Conservation (phyloP, 2,113 vertebrate species). For the Hypanus sabinus region DNA sequence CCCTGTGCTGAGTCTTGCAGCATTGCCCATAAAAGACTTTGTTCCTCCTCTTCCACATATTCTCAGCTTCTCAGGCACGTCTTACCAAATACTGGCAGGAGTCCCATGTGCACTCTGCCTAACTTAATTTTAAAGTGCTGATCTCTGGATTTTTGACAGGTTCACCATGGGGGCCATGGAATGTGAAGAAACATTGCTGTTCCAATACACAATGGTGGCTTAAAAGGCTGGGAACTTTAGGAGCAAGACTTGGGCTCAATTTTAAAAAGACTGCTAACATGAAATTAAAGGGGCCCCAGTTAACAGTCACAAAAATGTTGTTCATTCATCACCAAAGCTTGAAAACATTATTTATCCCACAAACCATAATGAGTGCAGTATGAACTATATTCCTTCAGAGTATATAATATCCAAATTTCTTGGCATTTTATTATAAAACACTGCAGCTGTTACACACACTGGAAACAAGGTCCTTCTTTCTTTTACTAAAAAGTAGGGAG, state of each 20-base stretch:
- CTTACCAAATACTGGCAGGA: background rate
- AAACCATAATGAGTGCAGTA: constrained; percentile 27
- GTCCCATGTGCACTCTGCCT: background rate
- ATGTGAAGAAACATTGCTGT: background rate
- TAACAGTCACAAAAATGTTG: background rate
- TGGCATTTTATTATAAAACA: constrained; percentile 29
- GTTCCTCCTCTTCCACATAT: background rate
- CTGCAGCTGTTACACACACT: constrained; percentile 21
- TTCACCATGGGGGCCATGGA: background rate
- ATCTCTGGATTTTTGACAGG: background rate
- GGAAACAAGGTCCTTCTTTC: constrained; percentile 31
- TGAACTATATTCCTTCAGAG: constrained; percentile 22
- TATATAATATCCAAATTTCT: constrained; percentile 18
- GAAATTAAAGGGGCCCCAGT: background rate
- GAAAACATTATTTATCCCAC: constrained; percentile 15
- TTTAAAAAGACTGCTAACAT: background rate
- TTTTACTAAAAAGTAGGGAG: constrained; percentile 11
- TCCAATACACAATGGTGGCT: background rate
- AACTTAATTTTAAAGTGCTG: background rate
- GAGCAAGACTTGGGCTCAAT: background rate
- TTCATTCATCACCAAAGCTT: constrained; percentile 16
- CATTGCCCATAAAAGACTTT: background rate
- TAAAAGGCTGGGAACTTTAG: background rate
- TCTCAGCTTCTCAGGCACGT: background rate
- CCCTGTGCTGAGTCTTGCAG: background rate